These are phyloP conservation scores for Drosophila murphyi DNA, from an alignment of 1,140 invertebrate species.

Conservation along the genomic window DNA sequence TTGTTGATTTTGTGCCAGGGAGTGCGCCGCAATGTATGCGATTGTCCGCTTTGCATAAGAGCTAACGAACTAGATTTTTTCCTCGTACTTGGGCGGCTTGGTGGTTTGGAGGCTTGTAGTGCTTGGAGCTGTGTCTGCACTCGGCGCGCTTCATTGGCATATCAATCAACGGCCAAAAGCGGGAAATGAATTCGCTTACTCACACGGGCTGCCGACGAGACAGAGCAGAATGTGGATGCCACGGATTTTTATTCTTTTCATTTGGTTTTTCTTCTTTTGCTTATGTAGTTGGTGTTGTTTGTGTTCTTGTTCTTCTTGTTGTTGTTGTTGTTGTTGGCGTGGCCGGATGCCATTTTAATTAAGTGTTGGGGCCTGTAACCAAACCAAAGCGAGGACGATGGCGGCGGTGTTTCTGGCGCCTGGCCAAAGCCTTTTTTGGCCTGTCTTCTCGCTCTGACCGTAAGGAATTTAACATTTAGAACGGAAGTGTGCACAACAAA, in stretches of 20 bases:
- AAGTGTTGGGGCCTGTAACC: slow-evolving; percentile 69
- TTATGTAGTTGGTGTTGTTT: slow-evolving; percentile 42
- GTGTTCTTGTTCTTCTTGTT: slow-evolving; percentile 30
- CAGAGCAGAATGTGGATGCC: slow-evolving; percentile 32
- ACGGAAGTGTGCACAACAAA: slow-evolving; percentile 44
- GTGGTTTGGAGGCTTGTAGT: neutral
- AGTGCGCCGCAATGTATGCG: slow-evolving; percentile 65
- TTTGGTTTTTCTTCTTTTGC: slow-evolving; percentile 17
- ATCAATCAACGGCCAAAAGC: slow-evolving; percentile 77
- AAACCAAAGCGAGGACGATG: slow-evolving; percentile 40
- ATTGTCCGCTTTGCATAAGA: slow-evolving; percentile 78
- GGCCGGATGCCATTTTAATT: slow-evolving; percentile 78
- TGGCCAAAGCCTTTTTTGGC: slow-evolving; percentile 49
- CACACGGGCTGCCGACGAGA: slow-evolving; percentile 56
- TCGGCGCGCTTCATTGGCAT: slow-evolving; percentile 72
- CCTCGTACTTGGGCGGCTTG: slow-evolving; percentile 35
- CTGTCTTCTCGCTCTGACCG: slow-evolving; percentile 51
- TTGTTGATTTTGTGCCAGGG: slow-evolving; percentile 73
- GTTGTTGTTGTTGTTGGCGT: slow-evolving; percentile 51
- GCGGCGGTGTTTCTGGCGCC: slow-evolving; percentile 45
- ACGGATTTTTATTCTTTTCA: slow-evolving; percentile 11
- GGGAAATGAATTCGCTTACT: slow-evolving; percentile 79
- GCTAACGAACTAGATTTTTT: slow-evolving; percentile 80
- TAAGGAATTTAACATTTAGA: slow-evolving; percentile 70
- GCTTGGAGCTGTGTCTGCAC: slow-evolving; percentile 39